Evolutionary conservation across 2,113 vertebrate species (phyloP), one percentile per base, ranked within the genome.

Genomic region (Aspidoscelis tigris): DNA sequence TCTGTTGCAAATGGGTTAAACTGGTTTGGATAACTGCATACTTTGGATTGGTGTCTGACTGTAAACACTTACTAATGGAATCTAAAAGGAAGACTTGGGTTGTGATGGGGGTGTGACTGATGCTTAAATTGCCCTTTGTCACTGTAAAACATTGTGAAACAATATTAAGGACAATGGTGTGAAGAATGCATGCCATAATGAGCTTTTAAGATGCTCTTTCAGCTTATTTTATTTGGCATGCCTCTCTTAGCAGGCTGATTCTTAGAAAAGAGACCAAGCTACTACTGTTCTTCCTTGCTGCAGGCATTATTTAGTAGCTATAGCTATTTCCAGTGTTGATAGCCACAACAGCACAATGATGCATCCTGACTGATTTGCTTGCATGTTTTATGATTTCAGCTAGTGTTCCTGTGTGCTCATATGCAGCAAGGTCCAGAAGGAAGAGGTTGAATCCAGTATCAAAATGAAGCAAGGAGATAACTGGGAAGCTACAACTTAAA

Each of bases 1-100:
- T 86, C 86, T 86, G 66, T 81, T 93, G 90, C 93, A 89, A 88
- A 88, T 22, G 69, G 84, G 75, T 92, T 94, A 91, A 88, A 89
- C 71, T 90, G 79, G 79, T 88, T 88, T 93, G 87, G 85, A 68
- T 55, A 80, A 26, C 26, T 85, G 86, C 24, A 85, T 65, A 58
- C 20, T 92, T 89, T 76, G 75, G 55, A 73, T 89, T 92, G 76
- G 55, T 81, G 24, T 80, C 76, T 84, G 86, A 90, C 74, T 73
- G 53, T 76, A 77, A 88, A 82, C 44, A 70, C 82, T 83, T 76
- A 68, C 77, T 85, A 83, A 84, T 41, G 50, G n/a, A 22, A n/a
- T 81, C n/a, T 44, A 78, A 71, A 85, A 1, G 2, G 3, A 10
- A 39, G 0, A 0, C 41, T 47, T 10, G 3, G 2, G 9, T 2